Percentiles rank a stretch among this genome's conserved stretches.
These are phyloP conservation scores for Coptotermes formosanus DNA, from an alignment of 1,140 invertebrate genomes.

Conservation along the genomic window DNA sequence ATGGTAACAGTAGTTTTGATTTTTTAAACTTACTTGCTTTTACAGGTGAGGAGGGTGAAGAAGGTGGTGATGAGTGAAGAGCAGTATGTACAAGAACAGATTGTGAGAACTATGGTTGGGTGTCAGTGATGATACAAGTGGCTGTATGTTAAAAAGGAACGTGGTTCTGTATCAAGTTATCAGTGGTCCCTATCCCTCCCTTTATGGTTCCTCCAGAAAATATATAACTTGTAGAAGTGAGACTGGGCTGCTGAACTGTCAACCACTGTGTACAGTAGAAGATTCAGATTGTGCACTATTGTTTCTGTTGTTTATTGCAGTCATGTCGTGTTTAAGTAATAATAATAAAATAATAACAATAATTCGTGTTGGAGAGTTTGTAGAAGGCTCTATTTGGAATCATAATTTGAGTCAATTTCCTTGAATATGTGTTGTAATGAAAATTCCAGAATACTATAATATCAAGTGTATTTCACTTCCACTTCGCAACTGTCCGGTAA, in stretches of 20 bases:
- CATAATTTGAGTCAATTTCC: background rate
- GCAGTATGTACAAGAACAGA: background rate
- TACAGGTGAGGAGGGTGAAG: constrained; percentile 22
- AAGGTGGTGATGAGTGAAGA: constrained; percentile 26
- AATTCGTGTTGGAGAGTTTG: background rate
- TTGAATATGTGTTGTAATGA: background rate
- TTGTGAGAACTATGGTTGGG: background rate
- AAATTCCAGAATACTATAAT: background rate
- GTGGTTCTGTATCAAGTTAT: background rate
- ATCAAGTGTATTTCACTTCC: background rate
- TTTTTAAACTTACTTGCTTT: background rate
- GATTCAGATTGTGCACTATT: constrained; percentile 6
- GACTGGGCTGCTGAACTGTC: background rate
- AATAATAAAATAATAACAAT: background rate
- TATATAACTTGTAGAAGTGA: background rate
- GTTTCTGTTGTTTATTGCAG: background rate
- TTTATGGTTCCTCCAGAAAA: constrained; percentile 20
- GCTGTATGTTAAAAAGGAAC: background rate
- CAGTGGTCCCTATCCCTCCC: constrained; percentile 23
- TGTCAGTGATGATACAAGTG: constrained; percentile 24
- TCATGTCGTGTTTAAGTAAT: background rate
- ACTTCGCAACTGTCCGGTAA: background rate
- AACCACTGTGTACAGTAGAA: background rate
- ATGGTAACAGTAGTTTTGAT: background rate
- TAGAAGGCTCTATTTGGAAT: background rate